phyloP scores from a whole-genome alignment of 2,797 vertebrate species.

The Vultur gryphus region DNA sequence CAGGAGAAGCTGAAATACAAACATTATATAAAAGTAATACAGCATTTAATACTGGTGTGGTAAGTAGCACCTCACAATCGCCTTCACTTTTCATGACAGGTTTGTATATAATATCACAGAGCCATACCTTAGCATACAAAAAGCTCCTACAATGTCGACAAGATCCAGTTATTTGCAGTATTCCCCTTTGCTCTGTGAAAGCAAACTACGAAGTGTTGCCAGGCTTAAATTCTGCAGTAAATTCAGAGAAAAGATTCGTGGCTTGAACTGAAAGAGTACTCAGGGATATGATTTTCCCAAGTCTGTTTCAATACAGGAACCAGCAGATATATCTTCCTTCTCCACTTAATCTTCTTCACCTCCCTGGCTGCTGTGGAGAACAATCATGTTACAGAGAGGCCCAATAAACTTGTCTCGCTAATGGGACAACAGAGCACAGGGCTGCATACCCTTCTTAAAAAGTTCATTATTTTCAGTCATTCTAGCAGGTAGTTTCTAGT shows the following conservation, averaged over 20 bases:
- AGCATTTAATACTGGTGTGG: neutral
- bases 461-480: neutral
- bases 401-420: neutral
- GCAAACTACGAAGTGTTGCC: neutral
- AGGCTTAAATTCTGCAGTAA: neutral
- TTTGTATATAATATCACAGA: neutral
- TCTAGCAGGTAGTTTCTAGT: neutral
- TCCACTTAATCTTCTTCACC: neutral
- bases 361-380: neutral
- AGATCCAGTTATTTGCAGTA: neutral
- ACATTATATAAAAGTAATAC: neutral
- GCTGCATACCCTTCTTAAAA: neutral
- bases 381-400: neutral
- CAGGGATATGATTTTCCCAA: neutral
- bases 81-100: neutral
- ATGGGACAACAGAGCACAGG: neutral
- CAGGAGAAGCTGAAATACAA: neutral
- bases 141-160: neutral
- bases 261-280: neutral
- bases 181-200: neutral
- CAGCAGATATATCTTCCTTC: neutral
- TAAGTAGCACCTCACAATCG: neutral
- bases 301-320: neutral
- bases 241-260: neutral
- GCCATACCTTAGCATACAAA: neutral